Base-by-base conservation (phyloP, 2,797 vertebrate genomes). In the Ceyx erithaca region DNA sequence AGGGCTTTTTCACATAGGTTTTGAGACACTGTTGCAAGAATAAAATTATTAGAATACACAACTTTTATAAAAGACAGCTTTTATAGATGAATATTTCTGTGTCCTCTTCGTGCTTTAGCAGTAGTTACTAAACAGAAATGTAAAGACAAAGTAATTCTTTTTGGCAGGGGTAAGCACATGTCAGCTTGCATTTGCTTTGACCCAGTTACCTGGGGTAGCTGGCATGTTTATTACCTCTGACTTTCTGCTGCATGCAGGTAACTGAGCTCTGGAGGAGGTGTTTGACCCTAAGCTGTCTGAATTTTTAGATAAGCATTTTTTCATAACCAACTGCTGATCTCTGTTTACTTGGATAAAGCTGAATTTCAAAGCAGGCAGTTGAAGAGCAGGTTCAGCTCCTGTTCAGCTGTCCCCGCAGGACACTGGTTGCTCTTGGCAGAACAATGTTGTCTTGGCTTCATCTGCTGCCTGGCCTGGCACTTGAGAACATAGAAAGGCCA, bases 1-100 rank as follows among this genome's bases (percentile, higher is more conserved):
- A 23, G 7, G 51, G 25, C 26, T 18, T 80, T 91, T 79, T 49
- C 69, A n/a, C 33, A 66, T 45, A 80, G 58, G 22, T 86, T 92
- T 85, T 90, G 49, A 86, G 80, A 90, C 40, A 48, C 14, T 62
- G 25, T 62, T 59, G 7, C 58, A 26, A 72, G 40, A 76, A 31
- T 92, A 43, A 66, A 91, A 57, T 85, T 69, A 81, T 41, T 81
- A 31, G 45, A 70, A 59, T 52, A 35, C 37, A 77, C 59, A 71
- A 31, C 54, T 94, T 88, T 14, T 59, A 64, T 96, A 46, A 66
- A 86, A 92, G 84, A n/a, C 14, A 72, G 1, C 31, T 95, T 88
- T 90, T 95, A 76, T 46, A 69, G 66, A 78, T 55, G 11, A 81
- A 7, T 63, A 79, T 92, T 85, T 91, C 23, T 89, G 8, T 58